Base-by-base conservation (phyloP, 2,797 vertebrate species). In the Poeciliopsis presidionis region DNA sequence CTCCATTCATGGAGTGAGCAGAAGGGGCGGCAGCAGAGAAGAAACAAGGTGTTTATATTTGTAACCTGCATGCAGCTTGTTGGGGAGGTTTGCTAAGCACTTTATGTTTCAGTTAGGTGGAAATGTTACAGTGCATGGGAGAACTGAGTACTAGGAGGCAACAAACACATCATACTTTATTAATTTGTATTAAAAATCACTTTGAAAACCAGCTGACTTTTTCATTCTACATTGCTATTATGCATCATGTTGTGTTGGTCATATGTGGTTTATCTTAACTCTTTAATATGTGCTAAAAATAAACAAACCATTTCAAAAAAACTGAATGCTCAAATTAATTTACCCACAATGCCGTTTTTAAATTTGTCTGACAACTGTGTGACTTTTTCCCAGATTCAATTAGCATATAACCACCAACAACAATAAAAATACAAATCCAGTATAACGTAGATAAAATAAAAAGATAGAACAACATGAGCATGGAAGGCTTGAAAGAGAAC, bases 31-130 rank as follows among this genome's bases (percentile, higher is more conserved):
- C 18, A 67, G 20, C 36, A 67, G 18, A 25, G 9, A 43, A 46
- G 79, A 69, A 87, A 85, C 77, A 74, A 61, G 76, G 74, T 88
- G 89, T 90, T 90, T 91, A 89, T 76, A 82, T 87, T 83, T 46
- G 74, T 72, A 75, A 84, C 85, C 83, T 84, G 82, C 82, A 89
- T 82, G 4, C 22, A 22, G 33, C 63, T 25, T 65, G 84, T 75
- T n/a, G 25, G 25, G 65, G 2, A 14, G 12, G 41, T 28, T 70
- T 46, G 67, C 28, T 18, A 9, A 25, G 28, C 5, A 8, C 39
- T 28, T 9, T 45, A 59, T 30, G 12, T 16, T 18, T 71, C 43
- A 45, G 67, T 46, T 46, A 3, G 41, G 25, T 16, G 25, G 67
- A 70, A 45, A 70, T 70, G 41, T 70, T 43, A 16, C 12, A 5